Evolutionary conservation across 2,888 invertebrate species (phyloP), one percentile per base, ranked within the genome.

Genomic region (Drepanosiphum platanoidis): DNA sequence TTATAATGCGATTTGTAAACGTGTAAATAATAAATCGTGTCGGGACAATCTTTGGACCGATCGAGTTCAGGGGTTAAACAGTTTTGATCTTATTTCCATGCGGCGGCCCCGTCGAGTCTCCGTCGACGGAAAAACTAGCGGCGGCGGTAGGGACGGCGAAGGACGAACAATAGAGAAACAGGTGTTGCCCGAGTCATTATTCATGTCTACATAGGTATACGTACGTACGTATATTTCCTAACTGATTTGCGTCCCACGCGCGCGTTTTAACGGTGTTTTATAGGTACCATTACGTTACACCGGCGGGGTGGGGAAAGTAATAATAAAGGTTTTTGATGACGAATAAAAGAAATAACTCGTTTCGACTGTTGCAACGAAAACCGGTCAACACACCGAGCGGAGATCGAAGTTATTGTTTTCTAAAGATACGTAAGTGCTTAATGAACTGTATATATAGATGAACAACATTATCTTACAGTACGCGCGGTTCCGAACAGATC

Each of bases 141-240:
- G 1, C 18, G 5, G 15, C n/a, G n/a, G n/a, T n/a, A 42, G 46
- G 46, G 30, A 22, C 9, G 30, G 1, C 22, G n/a, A n/a, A 66
- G 68, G 46, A 70, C 7, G 52, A 81, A 81, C 81, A 81, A 81
- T 71, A 58, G 71, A 70, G 46, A 81, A 81, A 36, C 81, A 81
- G 71, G 70, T 58, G 81, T 81, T 71, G 27, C 30, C 36, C 22
- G 46, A 79, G 66, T 66, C 79, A 70, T 81, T 80, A 70, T 80
- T 80, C 80, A 70, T 30, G 71, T 71, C 70, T 71, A 58, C 36
- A 36, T 70, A 58, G 34, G 9, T 70, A 70, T 52, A 27, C 34
- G 46, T 15, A 32, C 32, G 70, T 70, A 66, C 66, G 32, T 61
- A 64, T 52, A 27, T 71, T 36, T 18, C 9, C 46, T 52, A 61